Base-by-base conservation (phyloP, 2,113 vertebrate genomes). In the Alexandromys fortis region DNA sequence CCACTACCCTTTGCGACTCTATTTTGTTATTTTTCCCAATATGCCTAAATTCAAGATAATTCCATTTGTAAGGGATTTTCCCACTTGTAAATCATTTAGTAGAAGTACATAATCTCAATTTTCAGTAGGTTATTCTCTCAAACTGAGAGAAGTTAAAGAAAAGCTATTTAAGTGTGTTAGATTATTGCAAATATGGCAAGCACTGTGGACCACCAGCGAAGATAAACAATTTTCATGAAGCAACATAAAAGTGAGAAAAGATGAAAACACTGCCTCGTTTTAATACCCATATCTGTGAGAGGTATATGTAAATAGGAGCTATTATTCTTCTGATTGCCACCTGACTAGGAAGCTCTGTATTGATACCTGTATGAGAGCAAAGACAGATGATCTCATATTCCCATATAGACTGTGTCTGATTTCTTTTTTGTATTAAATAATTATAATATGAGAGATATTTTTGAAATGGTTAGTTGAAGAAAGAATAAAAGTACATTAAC, bases 41-140 rank as follows among this genome's bases (percentile, higher is more conserved):
- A 7, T 42, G n/a, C 42, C 30, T 45, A 35, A 49, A 75, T 47
- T 82, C 49, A 82, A 93, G 14, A 79, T 87, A 95, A 89, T 95
- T 91, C 0, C n/a, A 45, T 86, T 89, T 90, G n/a, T 78, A 35
- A 95, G 77, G 11, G 12, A 0, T 67, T 85, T 95, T 68, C 47
- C 35, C 17, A 47, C 21, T 78, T 17, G 78, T 79, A 38, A 5
- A 52, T n/a, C 52, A 38, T 89, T 96, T 92, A 92, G 10, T 22
- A 38, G 7, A 92, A 52, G 0, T 68, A 5, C 79, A 5, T 65
- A 38, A 89, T 79, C 24, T 86, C 7, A 67, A 7, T 86, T 35
- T 89, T 47, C 55, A 86, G 3, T 30, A 70, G 47, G 12, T 85
- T 87, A 6, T 86, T 95, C 22, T 79, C 16, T 89, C 9, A 95